Percentiles rank a stretch among this genome's conserved stretches.
phyloP scores from a whole-genome alignment of 1,140 invertebrate species.

The Caenorhabditis briggsae region DNA sequence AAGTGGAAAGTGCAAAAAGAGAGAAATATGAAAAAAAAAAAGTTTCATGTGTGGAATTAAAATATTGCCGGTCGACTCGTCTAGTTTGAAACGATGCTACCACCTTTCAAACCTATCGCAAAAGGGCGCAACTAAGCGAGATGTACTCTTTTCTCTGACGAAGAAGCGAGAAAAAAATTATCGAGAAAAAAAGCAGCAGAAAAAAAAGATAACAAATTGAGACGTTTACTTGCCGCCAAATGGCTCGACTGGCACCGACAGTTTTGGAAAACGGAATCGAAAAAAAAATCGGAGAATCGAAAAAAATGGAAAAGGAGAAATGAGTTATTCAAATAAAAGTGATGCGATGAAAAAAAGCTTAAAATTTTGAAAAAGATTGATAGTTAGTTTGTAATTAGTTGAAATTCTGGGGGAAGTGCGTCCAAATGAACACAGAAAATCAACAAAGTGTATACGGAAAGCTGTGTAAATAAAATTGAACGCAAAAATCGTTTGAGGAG shows the following conservation, averaged over 20 bases:
- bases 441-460: no score
- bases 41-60: neutral
- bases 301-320: neutral
- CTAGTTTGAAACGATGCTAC: neutral
- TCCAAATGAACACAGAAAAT: no score
- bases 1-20: neutral
- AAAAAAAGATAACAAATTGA: slow-evolving; percentile 33
- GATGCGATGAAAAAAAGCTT: neutral
- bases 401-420: neutral
- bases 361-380: neutral
- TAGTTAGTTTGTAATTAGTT: neutral
- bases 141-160: neutral
- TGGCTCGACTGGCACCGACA: slow-evolving; percentile 1
- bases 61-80: neutral
- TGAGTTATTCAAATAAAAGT: neutral
- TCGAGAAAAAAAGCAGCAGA: neutral
- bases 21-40: neutral
- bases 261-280: neutral
- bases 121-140: slow-evolving; percentile 16
- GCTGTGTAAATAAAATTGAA: no score
- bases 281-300: neutral
- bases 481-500: no score
- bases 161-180: neutral
- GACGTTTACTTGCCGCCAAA: neutral
- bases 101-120: neutral